Base-by-base conservation (phyloP, 1,140 invertebrate species). In the Drosophila lini region DNA sequence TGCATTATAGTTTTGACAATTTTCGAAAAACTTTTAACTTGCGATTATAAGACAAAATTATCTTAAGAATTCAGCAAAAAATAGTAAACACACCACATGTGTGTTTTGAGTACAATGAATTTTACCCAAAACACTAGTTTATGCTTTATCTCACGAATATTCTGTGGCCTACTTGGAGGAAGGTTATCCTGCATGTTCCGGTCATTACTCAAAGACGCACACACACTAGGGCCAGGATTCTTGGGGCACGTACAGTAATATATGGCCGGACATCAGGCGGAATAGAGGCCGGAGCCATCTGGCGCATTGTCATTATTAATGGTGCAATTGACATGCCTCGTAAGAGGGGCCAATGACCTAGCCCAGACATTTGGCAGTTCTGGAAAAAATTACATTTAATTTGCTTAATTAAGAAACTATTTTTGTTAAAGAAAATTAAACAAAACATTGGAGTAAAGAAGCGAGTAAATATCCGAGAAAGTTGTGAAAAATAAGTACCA, bases 291-390 rank as follows among this genome's bases (percentile, higher is more conserved):
- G 22, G 28, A 19, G 59, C 56, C 64, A 56, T 57, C 38, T 71
- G 76, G 74, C 62, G 65, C 84, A 79, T 70, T 63, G 83, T 55
- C 64, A 70, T 88, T 88, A 88, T 86, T 80, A 88, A 86, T 86
- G 83, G 74, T 77, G 76, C 76, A 86, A 80, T 81, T 80, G 83
- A 69, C 83, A 64, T 74, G 83, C 63, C 15, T 44, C 11, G 13
- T 15, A 40, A 16, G 34, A 22, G 31, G 8, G 34, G 22, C 8
- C 42, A 32, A n/a, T 8, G 10, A 10, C 36, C 25, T 9, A 13
- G 2, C 8, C 6, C 2, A 38, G 52, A 44, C 6, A 19, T 19
- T 36, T 31, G 13, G 25, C 1, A 31, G 22, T 13, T 53, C 7
- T 22, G 8, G 8, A 7, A 5, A 36, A 53, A 22, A 8, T 5